Conservation (phyloP, 2,113 vertebrate species). For the Epinephelus moara region DNA sequence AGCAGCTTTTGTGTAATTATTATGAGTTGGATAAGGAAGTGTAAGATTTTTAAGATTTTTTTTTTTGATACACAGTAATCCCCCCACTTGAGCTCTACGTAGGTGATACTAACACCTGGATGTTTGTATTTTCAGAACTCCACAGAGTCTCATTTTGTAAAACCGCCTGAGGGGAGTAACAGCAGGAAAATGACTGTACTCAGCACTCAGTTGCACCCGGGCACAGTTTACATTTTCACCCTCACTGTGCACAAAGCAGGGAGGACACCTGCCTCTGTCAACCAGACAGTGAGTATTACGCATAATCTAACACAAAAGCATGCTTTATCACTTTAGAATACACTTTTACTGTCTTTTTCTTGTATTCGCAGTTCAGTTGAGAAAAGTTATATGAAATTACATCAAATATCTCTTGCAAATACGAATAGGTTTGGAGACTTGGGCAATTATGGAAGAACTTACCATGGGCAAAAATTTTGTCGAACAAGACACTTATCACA, state of each 20-base stretch:
- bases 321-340: not conserved
- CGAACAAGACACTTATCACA: not conserved
- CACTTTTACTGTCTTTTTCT: not conserved
- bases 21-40: not conserved
- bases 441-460: not conserved
- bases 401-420: not conserved
- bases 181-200: constrained; percentile 65
- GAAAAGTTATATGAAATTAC: not conserved
- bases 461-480: not conserved
- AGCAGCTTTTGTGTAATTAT: not conserved
- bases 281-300: constrained; percentile 79
- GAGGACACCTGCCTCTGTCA: constrained; percentile 67
- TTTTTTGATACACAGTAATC: not conserved
- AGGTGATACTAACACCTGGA: not conserved
- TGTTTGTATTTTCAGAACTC: constrained; percentile 68
- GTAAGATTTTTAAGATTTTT: not conserved
- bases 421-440: not conserved
- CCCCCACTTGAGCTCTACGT: not conserved
- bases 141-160: constrained; percentile 23
- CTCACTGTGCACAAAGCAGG: constrained; percentile 80
- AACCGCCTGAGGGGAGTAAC: constrained; percentile 26
- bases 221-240: constrained; percentile 73
- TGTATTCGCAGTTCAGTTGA: not conserved
- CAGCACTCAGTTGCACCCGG: constrained; percentile 57
- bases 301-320: not conserved